Evolutionary conservation across 2,888 invertebrate genomes (phyloP).

Genomic region (Microctonus brassicae): DNA sequence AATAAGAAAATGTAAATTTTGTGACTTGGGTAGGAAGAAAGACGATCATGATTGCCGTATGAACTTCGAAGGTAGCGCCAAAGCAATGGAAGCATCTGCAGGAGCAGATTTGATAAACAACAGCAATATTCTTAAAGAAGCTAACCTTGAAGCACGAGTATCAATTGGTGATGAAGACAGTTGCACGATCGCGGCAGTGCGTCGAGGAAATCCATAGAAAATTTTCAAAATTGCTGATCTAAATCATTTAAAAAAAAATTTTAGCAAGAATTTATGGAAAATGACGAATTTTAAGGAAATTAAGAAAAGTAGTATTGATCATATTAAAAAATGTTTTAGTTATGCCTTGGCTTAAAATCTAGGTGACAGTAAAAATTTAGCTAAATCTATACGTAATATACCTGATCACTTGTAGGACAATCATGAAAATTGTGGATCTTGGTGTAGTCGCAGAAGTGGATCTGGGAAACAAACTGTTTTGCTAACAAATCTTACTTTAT

Average conservation of each 20-base stretch:
- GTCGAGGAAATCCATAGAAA: conserved; percentile 28
- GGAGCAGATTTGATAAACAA: conserved; percentile 43
- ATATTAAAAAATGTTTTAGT: conserved; percentile 47
- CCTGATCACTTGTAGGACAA: conserved; percentile 40
- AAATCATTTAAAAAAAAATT: conserved; percentile 43
- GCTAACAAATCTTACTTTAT: conserved; percentile 19
- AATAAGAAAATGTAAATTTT: conserved; percentile 43
- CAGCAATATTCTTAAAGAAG: conserved; percentile 44
- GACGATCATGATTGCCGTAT: conserved; percentile 27
- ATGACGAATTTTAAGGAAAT: conserved; percentile 35
- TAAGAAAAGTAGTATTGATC: conserved; percentile 28
- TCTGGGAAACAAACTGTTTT: conserved; percentile 14
- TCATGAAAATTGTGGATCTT: conserved; percentile 45
- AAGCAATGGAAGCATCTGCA: conserved; percentile 50
- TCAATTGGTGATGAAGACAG: conserved; percentile 50
- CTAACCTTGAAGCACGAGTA: conserved; percentile 36
- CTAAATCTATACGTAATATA: conserved; percentile 36
- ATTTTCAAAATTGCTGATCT: conserved; percentile 39
- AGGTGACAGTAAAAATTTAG: conserved; percentile 33
- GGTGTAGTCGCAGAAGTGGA: conserved; percentile 36
- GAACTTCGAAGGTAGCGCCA: conserved; percentile 49
- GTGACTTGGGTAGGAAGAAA: conserved; percentile 37
- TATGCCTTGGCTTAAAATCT: conserved; percentile 45
- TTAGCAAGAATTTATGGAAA: conserved; percentile 41
- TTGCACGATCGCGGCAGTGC: conserved; percentile 45